Conservation (phyloP, 2,113 vertebrate species). For the Oryzias javanicus region DNA sequence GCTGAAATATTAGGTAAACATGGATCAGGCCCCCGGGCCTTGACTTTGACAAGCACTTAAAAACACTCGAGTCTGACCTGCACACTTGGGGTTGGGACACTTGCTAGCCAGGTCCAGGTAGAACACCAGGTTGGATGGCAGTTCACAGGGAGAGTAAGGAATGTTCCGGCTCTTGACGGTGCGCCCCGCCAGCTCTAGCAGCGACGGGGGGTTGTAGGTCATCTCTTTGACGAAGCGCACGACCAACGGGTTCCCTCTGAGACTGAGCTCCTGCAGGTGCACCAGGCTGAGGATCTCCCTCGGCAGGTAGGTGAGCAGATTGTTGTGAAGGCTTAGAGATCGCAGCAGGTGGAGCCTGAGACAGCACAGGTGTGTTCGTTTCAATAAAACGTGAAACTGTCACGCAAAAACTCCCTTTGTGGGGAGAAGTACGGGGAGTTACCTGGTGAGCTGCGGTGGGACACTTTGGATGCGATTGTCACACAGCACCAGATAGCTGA, state of each 20-base stretch:
- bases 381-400: too few relatives aligned
- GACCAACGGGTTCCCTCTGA: conserved; percentile 95
- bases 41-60: too few relatives aligned
- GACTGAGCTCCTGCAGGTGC: conserved; percentile 92
- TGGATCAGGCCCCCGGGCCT: too few relatives aligned
- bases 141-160: conserved; percentile 79
- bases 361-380: not conserved
- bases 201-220: conserved; percentile 78
- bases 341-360: conserved; percentile 89
- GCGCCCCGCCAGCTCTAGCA: conserved; percentile 79
- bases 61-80: conserved; percentile 74
- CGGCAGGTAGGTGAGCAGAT: conserved; percentile 93
- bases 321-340: conserved; percentile 97
- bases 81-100: conserved; percentile 96
- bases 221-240: conserved; percentile 83
- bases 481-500: conserved; percentile 93
- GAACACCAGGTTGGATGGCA: conserved; percentile 83
- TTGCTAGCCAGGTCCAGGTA: conserved; percentile 95
- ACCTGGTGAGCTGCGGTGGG: conserved; percentile 95
- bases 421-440: not conserved
- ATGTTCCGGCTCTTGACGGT: conserved; percentile 77
- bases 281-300: conserved; percentile 91
- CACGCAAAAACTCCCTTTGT: not conserved
- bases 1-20: too few relatives aligned
- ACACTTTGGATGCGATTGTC: conserved; percentile 98